phyloP scores from a whole-genome alignment of 2,888 invertebrate species.

The Apamea anceps region DNA sequence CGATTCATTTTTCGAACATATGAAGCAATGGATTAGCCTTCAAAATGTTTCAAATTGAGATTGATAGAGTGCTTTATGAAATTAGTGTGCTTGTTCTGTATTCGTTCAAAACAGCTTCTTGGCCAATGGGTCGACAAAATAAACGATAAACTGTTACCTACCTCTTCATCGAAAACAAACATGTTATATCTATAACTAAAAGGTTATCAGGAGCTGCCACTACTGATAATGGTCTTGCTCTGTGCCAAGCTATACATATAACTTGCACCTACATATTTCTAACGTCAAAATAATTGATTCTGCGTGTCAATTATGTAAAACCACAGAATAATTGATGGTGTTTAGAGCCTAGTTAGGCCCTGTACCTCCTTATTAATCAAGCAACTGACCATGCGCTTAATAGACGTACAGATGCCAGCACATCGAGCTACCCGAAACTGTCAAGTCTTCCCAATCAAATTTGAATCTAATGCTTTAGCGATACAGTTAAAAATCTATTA shows the following conservation, averaged over 20 bases:
- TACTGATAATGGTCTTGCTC: conserved; percentile 26
- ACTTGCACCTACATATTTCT: not conserved
- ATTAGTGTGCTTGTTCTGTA: not conserved
- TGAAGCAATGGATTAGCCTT: not conserved
- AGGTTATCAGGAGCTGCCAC: conserved; percentile 30
- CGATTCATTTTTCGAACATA: not conserved
- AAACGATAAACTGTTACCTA: not conserved
- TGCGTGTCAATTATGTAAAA: conserved; percentile 7
- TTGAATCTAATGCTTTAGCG: too few species aligned
- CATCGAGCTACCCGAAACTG: too few species aligned
- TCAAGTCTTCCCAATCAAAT: too few species aligned
- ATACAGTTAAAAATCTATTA: too few species aligned
- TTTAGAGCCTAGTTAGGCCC: not conserved
- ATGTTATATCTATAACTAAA: not conserved
- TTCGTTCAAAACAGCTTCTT: not conserved
- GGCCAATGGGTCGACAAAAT: not conserved
- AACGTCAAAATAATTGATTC: conserved; percentile 15
- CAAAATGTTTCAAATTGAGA: not conserved
- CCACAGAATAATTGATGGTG: conserved; percentile 4
- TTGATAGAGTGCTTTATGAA: not conserved
- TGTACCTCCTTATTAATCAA: not conserved
- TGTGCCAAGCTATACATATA: not conserved
- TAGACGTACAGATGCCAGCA: not conserved
- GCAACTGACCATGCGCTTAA: conserved; percentile 8
- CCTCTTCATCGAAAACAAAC: conserved; percentile 25